phyloP scores from a whole-genome alignment of 2,113 vertebrate species.

The Cinclus cinclus region DNA sequence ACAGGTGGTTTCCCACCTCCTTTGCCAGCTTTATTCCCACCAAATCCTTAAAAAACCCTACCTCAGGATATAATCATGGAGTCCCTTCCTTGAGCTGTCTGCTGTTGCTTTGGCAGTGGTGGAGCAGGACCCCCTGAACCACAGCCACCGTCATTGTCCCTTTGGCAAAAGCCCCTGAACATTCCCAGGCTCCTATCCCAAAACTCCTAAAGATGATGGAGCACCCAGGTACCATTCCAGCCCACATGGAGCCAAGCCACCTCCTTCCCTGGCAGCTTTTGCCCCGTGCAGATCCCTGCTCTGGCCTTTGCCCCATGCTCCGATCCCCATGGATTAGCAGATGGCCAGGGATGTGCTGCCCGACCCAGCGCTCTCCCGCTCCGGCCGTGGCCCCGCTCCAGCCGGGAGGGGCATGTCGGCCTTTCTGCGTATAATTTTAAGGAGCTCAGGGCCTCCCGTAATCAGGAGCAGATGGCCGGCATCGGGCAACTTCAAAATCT shows the following conservation, averaged over 20 bases:
- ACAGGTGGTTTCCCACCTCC: neutral
- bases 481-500: slow-evolving; percentile 67
- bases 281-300: neutral
- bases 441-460: slow-evolving; percentile 66
- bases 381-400: neutral
- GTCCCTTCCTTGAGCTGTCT: neutral
- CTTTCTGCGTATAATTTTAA: slow-evolving; percentile 37
- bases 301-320: accelerated
- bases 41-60: neutral
- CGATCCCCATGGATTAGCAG: neutral
- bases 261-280: neutral
- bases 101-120: neutral
- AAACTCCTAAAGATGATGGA: neutral
- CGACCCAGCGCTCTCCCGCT: neutral
- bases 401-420: neutral
- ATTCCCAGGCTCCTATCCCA: neutral
- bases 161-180: neutral
- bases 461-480: slow-evolving; percentile 70
- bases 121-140: accelerated
- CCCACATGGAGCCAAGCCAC: accelerated
- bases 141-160: neutral
- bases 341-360: neutral
- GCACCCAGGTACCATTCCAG: accelerated
- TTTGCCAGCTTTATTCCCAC: neutral
- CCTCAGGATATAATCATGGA: neutral